These are phyloP conservation scores for Reticulitermes lucifugus DNA, from an alignment of 2,888 invertebrate species.

Conservation along the genomic window DNA sequence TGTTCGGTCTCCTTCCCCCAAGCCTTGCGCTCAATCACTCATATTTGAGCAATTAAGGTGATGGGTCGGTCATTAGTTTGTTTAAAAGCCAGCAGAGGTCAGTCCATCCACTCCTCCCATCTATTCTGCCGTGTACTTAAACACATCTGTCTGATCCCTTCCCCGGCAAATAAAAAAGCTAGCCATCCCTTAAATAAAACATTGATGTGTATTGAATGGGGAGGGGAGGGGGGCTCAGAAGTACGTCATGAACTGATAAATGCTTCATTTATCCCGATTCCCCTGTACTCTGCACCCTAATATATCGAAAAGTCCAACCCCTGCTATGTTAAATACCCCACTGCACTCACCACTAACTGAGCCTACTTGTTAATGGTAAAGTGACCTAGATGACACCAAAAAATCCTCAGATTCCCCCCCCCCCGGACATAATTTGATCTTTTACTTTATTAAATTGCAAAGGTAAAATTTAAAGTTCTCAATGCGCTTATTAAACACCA, in stretches of 20 bases:
- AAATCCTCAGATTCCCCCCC: no score
- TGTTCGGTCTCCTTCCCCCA: neutral
- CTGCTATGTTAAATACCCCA: slow-evolving; percentile 36
- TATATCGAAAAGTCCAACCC: slow-evolving; percentile 26
- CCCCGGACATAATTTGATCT: no score
- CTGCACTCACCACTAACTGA: slow-evolving; percentile 4
- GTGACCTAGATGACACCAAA: slow-evolving; percentile 2
- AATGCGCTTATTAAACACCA: no score
- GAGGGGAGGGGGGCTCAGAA: slow-evolving; percentile 4
- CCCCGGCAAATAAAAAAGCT: slow-evolving; percentile 7
- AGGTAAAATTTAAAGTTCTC: no score
- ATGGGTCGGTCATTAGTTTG: slow-evolving; percentile 49
- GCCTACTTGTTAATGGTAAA: slow-evolving; percentile 20
- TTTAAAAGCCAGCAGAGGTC: slow-evolving; percentile 50
- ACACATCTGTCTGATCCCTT: slow-evolving; percentile 27
- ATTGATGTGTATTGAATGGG: slow-evolving; percentile 32
- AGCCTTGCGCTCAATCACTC: slow-evolving; percentile 17
- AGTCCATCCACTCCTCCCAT: slow-evolving; percentile 33
- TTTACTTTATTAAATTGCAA: no score
- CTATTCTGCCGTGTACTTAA: slow-evolving; percentile 24
- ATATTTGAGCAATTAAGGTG: slow-evolving; percentile 44
- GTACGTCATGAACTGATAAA: slow-evolving; percentile 36
- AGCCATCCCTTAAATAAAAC: slow-evolving; percentile 7
- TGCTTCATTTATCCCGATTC: slow-evolving; percentile 36
- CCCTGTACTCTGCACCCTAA: slow-evolving; percentile 5